phyloP scores from a whole-genome alignment of 1,140 invertebrate genomes.

The Trigoniulus corallinus region DNA sequence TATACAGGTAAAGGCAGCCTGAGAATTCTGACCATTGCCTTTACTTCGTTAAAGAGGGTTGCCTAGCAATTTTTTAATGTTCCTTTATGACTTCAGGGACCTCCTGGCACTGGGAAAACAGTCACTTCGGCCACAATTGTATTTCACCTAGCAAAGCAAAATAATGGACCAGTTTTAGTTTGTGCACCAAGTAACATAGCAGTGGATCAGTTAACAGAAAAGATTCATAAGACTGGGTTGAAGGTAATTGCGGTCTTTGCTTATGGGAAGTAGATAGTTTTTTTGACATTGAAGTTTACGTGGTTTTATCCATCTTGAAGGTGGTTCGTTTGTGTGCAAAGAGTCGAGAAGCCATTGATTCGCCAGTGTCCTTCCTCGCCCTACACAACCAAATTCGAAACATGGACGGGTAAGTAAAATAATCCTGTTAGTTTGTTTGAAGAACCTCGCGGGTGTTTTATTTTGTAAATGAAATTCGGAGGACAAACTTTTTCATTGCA shows the following conservation, averaged over 20 bases:
- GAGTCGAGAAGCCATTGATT: slow-evolving; percentile 94
- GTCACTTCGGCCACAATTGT: slow-evolving; percentile 99
- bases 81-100: too few relatives aligned
- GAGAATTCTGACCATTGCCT: too few relatives aligned
- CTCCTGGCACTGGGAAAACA: slow-evolving; percentile 92
- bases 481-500: slow-evolving; percentile 13
- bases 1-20: slow-evolving; percentile 82
- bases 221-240: slow-evolving; percentile 92
- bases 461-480: too few relatives aligned
- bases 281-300: neutral
- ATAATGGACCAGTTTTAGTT: slow-evolving; percentile 78
- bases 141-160: slow-evolving; percentile 91
- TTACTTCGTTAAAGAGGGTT: too few relatives aligned
- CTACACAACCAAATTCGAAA: slow-evolving; percentile 95
- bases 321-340: slow-evolving; percentile 93
- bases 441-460: slow-evolving; percentile 17
- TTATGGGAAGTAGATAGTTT: neutral
- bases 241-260: slow-evolving; percentile 39
- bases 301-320: slow-evolving; percentile 16
- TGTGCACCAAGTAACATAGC: slow-evolving; percentile 99
- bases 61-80: too few relatives aligned
- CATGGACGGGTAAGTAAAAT: slow-evolving; percentile 44
- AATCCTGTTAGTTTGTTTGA: slow-evolving; percentile 24
- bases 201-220: slow-evolving; percentile 97
- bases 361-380: slow-evolving; percentile 89